phyloP scores from a whole-genome alignment of 1,140 invertebrate species.

The Nymphalis io region DNA sequence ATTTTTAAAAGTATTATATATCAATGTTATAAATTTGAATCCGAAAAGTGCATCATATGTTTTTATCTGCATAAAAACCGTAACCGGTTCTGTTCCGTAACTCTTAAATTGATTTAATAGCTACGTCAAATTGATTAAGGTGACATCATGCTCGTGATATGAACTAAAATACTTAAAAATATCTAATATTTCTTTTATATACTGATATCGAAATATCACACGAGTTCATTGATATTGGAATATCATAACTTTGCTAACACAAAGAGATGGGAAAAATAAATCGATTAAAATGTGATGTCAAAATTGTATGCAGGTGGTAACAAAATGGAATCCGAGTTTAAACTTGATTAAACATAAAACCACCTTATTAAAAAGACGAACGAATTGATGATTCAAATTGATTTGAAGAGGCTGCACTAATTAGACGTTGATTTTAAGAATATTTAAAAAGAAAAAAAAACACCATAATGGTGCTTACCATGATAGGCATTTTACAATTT shows the following conservation, averaged over 20 bases:
- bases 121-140: conserved; percentile 44
- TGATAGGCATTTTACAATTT: not conserved
- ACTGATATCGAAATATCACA: conserved; percentile 1
- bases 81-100: conserved; percentile 20
- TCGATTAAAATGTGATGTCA: conserved; percentile 3
- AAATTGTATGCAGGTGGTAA: not conserved
- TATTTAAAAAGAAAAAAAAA: not conserved
- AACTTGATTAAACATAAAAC: not conserved
- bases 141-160: conserved; percentile 29
- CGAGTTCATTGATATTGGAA: not conserved
- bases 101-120: conserved; percentile 38
- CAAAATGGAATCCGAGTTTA: not conserved
- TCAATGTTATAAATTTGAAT: conserved; percentile 26
- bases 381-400: not conserved
- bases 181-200: not conserved
- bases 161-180: conserved; percentile 8
- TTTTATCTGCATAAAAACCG: conserved; percentile 25
- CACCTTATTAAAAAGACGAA: not conserved
- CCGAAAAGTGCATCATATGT: conserved; percentile 37
- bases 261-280: not conserved
- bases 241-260: not conserved
- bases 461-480: not conserved
- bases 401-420: conserved; percentile 1
- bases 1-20: conserved; percentile 35
- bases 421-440: not conserved